Evolutionary conservation across 23 tunicate species (phyloP).

Genomic region (Aplidium turbinatum): DNA sequence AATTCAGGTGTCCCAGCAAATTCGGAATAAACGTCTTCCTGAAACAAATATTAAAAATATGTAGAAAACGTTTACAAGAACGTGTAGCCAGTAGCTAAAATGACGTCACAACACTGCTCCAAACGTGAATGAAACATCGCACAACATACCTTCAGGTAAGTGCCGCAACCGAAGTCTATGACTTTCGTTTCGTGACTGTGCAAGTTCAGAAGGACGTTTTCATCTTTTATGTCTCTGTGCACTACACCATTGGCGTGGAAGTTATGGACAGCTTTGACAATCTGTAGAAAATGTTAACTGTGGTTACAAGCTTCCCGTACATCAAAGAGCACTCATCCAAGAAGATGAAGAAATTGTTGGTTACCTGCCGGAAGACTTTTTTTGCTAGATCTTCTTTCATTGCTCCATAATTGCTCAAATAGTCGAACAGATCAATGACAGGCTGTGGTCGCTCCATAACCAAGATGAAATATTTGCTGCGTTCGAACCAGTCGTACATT

Average conservation of each 20-base stretch:
- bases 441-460: conserved; percentile 96
- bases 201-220: conserved; percentile 82
- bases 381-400: conserved; percentile 69
- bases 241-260: conserved; percentile 98
- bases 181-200: conserved; percentile 92
- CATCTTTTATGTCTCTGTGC: conserved; percentile 96
- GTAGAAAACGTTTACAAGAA: no score
- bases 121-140: background rate
- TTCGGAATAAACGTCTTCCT: conserved; percentile 87
- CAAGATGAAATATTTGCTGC: conserved; percentile 69
- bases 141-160: conserved; percentile 72
- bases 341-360: no score
- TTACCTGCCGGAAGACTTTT: conserved; percentile 86
- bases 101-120: no score
- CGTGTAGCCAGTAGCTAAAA: no score
- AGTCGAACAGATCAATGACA: conserved; percentile 88
- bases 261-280: conserved; percentile 85
- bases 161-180: conserved; percentile 97
- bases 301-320: background rate
- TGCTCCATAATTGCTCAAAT: conserved; percentile 82
- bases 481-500: conserved; percentile 97
- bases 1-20: conserved; percentile 99
- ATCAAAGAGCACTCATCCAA: background rate
- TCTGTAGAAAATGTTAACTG: conserved; percentile 34
- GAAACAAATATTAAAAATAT: no score